Percentiles rank a stretch among this genome's conserved stretches.
phyloP scores from a whole-genome alignment of 2,888 invertebrate species.

The Mantis religiosa region DNA sequence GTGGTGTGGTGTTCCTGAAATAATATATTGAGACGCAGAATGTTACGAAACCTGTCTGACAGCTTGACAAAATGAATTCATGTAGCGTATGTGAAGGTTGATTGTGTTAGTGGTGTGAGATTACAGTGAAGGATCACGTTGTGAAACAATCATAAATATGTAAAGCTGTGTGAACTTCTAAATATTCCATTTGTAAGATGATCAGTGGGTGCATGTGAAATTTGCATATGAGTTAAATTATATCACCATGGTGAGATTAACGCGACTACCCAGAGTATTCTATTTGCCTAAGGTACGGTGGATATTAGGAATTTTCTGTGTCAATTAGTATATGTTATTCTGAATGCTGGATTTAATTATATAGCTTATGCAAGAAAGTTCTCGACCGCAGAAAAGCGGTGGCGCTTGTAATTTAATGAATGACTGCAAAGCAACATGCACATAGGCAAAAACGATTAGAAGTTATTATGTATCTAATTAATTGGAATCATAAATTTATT shows the following conservation, averaged over 20 bases:
- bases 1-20: not conserved
- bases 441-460: too few species aligned
- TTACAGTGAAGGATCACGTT: not conserved
- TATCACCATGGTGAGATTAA: slow-evolving; percentile 25
- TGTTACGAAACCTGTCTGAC: not conserved
- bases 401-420: too few species aligned
- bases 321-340: not conserved
- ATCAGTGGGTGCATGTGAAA: not conserved
- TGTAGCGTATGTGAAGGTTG: not conserved
- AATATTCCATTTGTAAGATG: not conserved
- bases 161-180: not conserved
- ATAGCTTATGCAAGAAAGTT: not conserved
- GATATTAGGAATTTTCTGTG: not conserved
- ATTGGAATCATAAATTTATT: too few species aligned
- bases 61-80: not conserved
- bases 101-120: not conserved
- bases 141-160: not conserved
- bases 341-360: not conserved
- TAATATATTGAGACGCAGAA: not conserved
- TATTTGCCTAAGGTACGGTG: slow-evolving; percentile 24
- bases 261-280: slow-evolving; percentile 20
- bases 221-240: not conserved
- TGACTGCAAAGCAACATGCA: too few species aligned
- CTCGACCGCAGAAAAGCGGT: not conserved
- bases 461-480: too few species aligned